These are phyloP conservation scores for Hestina assimilis DNA, from an alignment of 1,140 invertebrate genomes.

Conservation along the genomic window DNA sequence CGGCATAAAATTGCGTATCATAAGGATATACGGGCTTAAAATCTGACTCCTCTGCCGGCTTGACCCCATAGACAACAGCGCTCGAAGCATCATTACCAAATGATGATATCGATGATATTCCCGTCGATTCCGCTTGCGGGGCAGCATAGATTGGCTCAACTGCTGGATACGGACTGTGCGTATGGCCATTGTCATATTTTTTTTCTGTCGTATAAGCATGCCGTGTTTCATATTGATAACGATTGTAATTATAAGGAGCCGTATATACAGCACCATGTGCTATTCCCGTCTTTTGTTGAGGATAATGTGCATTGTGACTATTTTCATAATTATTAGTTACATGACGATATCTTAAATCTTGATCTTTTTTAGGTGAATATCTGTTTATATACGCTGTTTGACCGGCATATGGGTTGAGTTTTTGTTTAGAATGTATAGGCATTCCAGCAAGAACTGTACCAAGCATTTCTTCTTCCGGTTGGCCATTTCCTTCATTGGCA, in stretches of 20 bases:
- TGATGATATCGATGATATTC: slow-evolving; percentile 42
- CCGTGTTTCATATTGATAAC: slow-evolving; percentile 63
- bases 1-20: slow-evolving; percentile 60
- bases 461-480: slow-evolving; percentile 86
- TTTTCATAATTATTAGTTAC: slow-evolving; percentile 62
- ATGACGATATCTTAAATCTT: slow-evolving; percentile 71
- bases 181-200: slow-evolving; percentile 47
- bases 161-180: slow-evolving; percentile 58
- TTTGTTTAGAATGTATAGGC: slow-evolving; percentile 76
- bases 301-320: slow-evolving; percentile 62
- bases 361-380: slow-evolving; percentile 70
- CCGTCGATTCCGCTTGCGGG: slow-evolving; percentile 55
- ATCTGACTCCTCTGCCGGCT: slow-evolving; percentile 60
- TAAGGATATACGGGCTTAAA: slow-evolving; percentile 70
- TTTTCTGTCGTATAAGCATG: slow-evolving; percentile 62
- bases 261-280: slow-evolving; percentile 72
- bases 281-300: slow-evolving; percentile 72
- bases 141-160: slow-evolving; percentile 72
- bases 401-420: slow-evolving; percentile 68
- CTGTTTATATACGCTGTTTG: slow-evolving; percentile 62
- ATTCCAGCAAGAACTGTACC: slow-evolving; percentile 87
- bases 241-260: slow-evolving; percentile 63
- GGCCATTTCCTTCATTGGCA: slow-evolving; percentile 80
- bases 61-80: slow-evolving; percentile 66
- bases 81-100: slow-evolving; percentile 60